Base-by-base conservation (phyloP, 2,113 vertebrate genomes). In the Benitochromis conjunctus region DNA sequence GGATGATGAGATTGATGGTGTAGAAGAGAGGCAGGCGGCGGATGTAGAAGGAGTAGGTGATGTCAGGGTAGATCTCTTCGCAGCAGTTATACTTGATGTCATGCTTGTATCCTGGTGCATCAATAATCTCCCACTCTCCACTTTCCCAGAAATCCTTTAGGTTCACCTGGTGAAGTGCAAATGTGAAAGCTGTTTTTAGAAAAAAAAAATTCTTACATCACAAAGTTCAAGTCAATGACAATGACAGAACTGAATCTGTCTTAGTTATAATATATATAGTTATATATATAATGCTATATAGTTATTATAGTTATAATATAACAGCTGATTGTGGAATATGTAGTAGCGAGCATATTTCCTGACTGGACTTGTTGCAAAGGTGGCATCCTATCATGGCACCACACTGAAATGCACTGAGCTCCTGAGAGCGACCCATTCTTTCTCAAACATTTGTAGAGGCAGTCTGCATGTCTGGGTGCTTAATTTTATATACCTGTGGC, bases 41-140 rank as follows among this genome's bases (percentile, higher is more conserved):
- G 90, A 99, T 98, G 89, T 99, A 99, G 95, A 99, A 99, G 12
- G 98, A 99, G 85, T 99, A 99, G 38, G 98, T 99, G 94, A 99
- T 99, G 80, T 99, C 98, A 1, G 97, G 97, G 94, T 98, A 99
- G 89, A 99, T 99, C 92, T 99, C 98, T 92, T 99, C 98, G 80
- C 98, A 99, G 85, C 98, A 99, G 94, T 99, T 99, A 88, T 99
- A 99, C 92, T 99, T 99, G 82, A 99, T 99, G 86, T 99, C 98
- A 46, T 99, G 98, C 76, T 99, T 99, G 85, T 99, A 99, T 66
- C 98, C 98, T 10, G 98, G 98, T 55, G 97, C 98, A 53, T 99
- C 98, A 8, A 99, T 95, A 88, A 99, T 99, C 93, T 98, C 98
- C 98, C 98, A 99, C 91, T 99, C 98, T 4, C 97, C 98, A 12